These are phyloP conservation scores for Epiblema foenella DNA, from an alignment of 2,888 invertebrate species.

Conservation along the genomic window DNA sequence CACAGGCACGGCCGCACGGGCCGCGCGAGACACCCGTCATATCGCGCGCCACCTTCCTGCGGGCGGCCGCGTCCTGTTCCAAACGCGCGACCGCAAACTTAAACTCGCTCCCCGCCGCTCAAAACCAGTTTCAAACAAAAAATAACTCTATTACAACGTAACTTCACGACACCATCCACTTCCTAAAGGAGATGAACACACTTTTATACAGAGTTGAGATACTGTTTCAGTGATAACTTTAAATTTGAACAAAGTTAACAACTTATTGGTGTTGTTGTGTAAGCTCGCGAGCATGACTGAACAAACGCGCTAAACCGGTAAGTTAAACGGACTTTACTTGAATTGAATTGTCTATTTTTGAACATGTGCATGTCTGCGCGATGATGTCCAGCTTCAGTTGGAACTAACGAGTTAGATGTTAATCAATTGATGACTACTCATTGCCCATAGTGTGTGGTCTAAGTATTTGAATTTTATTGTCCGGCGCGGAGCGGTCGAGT, in stretches of 20 bases:
- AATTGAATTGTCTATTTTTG: constrained; percentile 60
- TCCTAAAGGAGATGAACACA: constrained; percentile 53
- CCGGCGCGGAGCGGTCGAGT: constrained; percentile 44
- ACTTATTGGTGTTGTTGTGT: constrained; percentile 61
- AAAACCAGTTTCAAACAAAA: constrained; percentile 70
- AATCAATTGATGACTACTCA: constrained; percentile 42
- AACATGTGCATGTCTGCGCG: constrained; percentile 45
- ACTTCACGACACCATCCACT: constrained; percentile 57
- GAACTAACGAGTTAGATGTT: constrained; percentile 23
- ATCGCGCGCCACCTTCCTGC: constrained; percentile 69
- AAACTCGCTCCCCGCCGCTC: constrained; percentile 40
- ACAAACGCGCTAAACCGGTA: constrained; percentile 79
- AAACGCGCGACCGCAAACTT: constrained; percentile 53
- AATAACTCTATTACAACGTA: constrained; percentile 59
- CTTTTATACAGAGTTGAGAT: constrained; percentile 55
- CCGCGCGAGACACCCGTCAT: constrained; percentile 53
- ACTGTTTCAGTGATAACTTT: constrained; percentile 60
- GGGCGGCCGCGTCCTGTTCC: constrained; percentile 61
- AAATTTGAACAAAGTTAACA: constrained; percentile 71
- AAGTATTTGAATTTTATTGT: constrained; percentile 42
- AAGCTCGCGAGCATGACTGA: constrained; percentile 72
- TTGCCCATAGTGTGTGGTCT: constrained; percentile 36
- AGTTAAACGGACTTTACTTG: constrained; percentile 75
- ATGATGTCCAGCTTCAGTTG: background rate
- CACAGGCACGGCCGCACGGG: constrained; percentile 51